Conservation (phyloP, 2,888 invertebrate species). For the Agrenia bidenticulata region DNA sequence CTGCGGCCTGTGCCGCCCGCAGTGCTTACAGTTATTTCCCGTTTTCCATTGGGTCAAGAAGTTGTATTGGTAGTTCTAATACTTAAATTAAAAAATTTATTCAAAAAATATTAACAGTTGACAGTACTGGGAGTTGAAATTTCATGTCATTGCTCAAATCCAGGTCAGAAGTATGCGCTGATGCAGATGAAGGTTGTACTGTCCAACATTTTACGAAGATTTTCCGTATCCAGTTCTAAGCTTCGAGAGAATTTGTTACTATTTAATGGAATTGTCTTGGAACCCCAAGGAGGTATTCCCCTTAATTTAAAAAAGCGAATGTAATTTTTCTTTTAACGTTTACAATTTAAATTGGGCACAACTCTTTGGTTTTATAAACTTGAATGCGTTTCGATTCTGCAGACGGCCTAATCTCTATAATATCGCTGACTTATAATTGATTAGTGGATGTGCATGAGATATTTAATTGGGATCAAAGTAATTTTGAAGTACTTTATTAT, state of each 20-base stretch:
- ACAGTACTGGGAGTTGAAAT: neutral
- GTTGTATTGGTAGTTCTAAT: slow-evolving; percentile 30
- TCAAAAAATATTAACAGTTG: no score
- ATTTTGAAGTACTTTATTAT: no score
- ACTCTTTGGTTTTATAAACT: no score
- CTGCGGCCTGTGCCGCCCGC: slow-evolving; percentile 56
- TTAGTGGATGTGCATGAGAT: no score
- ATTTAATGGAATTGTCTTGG: slow-evolving; percentile 5
- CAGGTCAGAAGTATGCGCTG: slow-evolving; percentile 21
- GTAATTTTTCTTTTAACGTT: neutral
- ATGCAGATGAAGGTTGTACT: slow-evolving; percentile 14
- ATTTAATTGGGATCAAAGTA: no score
- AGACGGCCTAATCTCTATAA: no score
- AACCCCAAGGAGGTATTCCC: neutral
- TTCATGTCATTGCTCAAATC: neutral
- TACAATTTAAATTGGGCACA: no score
- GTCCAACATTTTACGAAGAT: slow-evolving; percentile 2
- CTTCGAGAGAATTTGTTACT: neutral
- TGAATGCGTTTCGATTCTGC: no score
- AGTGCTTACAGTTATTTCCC: slow-evolving; percentile 58
- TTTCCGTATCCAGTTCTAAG: neutral
- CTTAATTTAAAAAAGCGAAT: neutral
- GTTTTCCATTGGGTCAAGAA: slow-evolving; percentile 56
- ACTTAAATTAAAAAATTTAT: no score
- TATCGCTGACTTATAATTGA: no score